These are phyloP conservation scores for Dysmachus trigonus DNA, from an alignment of 2,888 invertebrate genomes.

Conservation along the genomic window DNA sequence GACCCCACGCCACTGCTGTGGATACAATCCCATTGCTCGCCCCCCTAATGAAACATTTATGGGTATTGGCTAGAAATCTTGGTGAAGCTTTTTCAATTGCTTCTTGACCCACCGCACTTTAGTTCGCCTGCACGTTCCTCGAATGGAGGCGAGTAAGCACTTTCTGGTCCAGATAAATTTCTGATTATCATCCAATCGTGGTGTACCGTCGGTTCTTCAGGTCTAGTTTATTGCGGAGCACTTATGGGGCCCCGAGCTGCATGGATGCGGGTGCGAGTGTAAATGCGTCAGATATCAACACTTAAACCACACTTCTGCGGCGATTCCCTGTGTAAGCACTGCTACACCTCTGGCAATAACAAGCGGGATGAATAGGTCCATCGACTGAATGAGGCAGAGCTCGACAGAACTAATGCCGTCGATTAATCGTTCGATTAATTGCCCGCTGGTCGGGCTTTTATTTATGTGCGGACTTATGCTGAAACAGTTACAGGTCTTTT, in stretches of 20 bases:
- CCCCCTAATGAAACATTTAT: background rate
- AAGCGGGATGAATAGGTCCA: background rate
- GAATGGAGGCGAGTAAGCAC: conserved; percentile 2
- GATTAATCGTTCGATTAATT: conserved; percentile 29
- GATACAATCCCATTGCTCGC: background rate
- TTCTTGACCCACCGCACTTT: background rate
- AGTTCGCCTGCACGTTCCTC: background rate
- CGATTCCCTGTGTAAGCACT: background rate
- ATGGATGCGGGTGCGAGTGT: background rate
- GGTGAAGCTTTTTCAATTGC: background rate
- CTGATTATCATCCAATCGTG: conserved; percentile 6
- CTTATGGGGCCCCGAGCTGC: background rate
- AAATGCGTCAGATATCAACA: conserved; percentile 24
- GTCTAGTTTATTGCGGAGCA: background rate
- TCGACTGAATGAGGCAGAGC: background rate
- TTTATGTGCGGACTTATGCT: conserved; percentile 2
- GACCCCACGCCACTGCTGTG: too few species aligned
- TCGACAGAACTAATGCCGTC: conserved; percentile 20
- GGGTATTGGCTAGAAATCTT: background rate
- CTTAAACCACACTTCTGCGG: conserved; percentile 27
- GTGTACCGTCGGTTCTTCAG: background rate
- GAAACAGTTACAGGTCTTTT: conserved; percentile 27
- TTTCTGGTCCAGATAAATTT: conserved; percentile 16
- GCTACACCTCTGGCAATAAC: background rate
- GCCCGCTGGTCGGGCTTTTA: conserved; percentile 12